These are phyloP conservation scores for Tenodera sinensis DNA, from an alignment of 2,888 invertebrate species.

Conservation along the genomic window DNA sequence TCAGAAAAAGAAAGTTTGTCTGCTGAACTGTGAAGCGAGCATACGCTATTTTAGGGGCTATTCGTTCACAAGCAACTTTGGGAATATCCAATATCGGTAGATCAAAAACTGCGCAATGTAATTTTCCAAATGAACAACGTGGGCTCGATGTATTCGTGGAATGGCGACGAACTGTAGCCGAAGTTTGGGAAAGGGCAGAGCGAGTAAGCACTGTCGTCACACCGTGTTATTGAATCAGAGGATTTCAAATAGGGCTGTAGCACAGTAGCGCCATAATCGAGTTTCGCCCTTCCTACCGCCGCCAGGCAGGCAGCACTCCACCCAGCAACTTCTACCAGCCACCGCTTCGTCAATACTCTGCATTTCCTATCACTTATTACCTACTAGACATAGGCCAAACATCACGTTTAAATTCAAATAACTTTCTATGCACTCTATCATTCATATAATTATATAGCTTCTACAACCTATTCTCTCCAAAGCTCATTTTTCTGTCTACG, in stretches of 20 bases:
- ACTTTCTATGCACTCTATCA: too few relatives aligned
- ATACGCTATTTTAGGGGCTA: too few relatives aligned
- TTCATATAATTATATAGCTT: too few relatives aligned
- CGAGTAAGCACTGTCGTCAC: not conserved
- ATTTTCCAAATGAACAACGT: not conserved
- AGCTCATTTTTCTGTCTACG: too few relatives aligned
- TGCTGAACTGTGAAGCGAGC: too few relatives aligned
- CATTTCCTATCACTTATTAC: too few relatives aligned
- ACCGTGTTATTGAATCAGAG: slow-evolving; percentile 16
- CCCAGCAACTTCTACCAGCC: not conserved
- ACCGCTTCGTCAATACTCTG: too few relatives aligned
- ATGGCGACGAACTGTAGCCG: not conserved
- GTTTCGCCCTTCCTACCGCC: not conserved
- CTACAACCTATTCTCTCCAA: too few relatives aligned
- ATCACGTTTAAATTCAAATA: too few relatives aligned
- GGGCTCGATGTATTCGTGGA: not conserved
- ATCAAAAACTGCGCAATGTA: not conserved
- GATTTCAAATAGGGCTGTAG: slow-evolving; percentile 9
- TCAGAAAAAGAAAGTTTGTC: too few relatives aligned
- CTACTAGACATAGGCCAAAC: too few relatives aligned
- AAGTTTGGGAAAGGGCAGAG: not conserved
- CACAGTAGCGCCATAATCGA: slow-evolving; percentile 8
- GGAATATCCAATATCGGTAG: not conserved
- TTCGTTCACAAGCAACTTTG: not conserved
- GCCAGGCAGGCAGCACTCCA: not conserved